Conservation (phyloP, 2,113 vertebrate species). For the Penelope pileata region DNA sequence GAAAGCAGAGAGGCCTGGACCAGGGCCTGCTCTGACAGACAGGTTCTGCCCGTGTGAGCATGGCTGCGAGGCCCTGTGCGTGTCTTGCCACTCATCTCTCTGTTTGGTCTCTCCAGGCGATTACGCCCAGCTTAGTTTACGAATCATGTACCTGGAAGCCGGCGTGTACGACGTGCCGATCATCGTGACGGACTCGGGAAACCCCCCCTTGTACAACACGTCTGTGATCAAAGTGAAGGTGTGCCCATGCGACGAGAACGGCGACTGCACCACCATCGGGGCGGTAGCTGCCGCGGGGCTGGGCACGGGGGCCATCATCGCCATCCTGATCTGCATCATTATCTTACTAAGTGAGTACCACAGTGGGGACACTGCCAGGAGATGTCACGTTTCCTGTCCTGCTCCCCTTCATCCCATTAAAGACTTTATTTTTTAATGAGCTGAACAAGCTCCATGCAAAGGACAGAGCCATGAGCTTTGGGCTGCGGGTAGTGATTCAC, state of each 20-base stretch:
- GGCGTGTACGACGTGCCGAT: slow-evolving; percentile 93
- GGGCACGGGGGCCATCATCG: slow-evolving; percentile 93
- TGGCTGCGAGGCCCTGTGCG: background rate
- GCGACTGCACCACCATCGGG: slow-evolving; percentile 91
- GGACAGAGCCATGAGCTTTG: background rate
- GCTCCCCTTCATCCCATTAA: background rate
- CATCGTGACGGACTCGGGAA: slow-evolving; percentile 92
- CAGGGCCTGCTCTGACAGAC: too few species aligned
- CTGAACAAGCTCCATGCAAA: rapidly evolving
- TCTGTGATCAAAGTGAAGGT: slow-evolving; percentile 96
- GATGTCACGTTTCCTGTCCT: rapidly evolving
- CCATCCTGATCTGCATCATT: slow-evolving; percentile 94
- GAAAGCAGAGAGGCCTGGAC: background rate
- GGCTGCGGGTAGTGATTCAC: background rate
- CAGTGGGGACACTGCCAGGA: background rate
- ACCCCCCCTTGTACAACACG: slow-evolving; percentile 91
- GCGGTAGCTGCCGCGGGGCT: slow-evolving; percentile 90
- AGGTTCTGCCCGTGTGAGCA: too few species aligned
- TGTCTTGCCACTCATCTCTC: background rate
- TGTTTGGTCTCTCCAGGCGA: slow-evolving; percentile 78
- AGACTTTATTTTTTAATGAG: background rate
- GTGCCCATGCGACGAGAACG: slow-evolving; percentile 92
- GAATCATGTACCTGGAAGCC: slow-evolving; percentile 90
- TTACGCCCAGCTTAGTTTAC: slow-evolving; percentile 88
- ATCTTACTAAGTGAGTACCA: slow-evolving; percentile 88